phyloP scores from a whole-genome alignment of 2,888 invertebrate species.

The Drosophila colorata region DNA sequence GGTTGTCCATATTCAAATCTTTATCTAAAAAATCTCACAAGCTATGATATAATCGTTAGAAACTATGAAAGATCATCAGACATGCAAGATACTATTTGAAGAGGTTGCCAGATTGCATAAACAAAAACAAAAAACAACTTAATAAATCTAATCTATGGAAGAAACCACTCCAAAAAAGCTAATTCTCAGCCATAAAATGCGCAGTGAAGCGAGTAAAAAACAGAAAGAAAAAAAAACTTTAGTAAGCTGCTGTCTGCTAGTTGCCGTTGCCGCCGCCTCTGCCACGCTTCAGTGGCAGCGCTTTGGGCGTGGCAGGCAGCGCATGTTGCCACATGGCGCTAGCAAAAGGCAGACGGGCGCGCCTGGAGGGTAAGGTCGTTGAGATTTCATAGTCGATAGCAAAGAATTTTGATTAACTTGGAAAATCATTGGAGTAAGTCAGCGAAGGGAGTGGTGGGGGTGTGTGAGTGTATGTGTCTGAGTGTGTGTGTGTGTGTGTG shows the following conservation, averaged over 20 bases:
- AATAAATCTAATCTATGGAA: constrained; percentile 48
- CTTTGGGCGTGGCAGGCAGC: constrained; percentile 62
- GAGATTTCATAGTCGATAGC: constrained; percentile 78
- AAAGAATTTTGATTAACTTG: constrained; percentile 80
- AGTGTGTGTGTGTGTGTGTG: background rate
- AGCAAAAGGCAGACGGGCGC: constrained; percentile 27
- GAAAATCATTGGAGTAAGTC: constrained; percentile 75
- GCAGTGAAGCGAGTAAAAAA: constrained; percentile 67
- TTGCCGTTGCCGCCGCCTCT: constrained; percentile 34
- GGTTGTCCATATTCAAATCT: background rate
- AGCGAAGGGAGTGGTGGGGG: constrained; percentile 14
- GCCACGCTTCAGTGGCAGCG: constrained; percentile 74
- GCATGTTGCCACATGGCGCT: constrained; percentile 66
- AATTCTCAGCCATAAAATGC: constrained; percentile 69
- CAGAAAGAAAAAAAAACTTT: constrained; percentile 9
- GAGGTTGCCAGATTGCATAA: constrained; percentile 17
- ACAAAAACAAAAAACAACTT: constrained; percentile 32
- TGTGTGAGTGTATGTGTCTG: background rate
- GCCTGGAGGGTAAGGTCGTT: constrained; percentile 67
- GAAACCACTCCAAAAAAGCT: constrained; percentile 28
- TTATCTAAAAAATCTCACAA: constrained; percentile 6
- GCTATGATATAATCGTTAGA: constrained; percentile 13
- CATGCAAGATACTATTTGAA: background rate
- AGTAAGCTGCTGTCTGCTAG: constrained; percentile 24
- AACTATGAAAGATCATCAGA: constrained; percentile 12